Evolutionary conservation across 2,888 invertebrate species (phyloP), one percentile per base, ranked within the genome.

Genomic region (Nymphalis c-album): DNA sequence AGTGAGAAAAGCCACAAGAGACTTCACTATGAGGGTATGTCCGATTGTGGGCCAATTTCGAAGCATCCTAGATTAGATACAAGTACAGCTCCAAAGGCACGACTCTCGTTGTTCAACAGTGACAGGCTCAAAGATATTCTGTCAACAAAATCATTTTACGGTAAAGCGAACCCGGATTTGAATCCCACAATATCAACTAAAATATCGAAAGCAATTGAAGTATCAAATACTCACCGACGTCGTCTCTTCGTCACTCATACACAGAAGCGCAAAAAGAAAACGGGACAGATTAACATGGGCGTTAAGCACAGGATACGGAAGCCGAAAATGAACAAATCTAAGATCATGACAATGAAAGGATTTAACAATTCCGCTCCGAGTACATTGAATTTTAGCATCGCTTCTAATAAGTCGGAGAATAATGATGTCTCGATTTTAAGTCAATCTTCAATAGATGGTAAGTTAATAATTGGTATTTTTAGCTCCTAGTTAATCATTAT

Each of bases 231-330:
- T 0, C 80, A 85, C 7, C 77, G 78, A 6, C 77, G 82, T 2
- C 81, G 84, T 18, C 75, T 84, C 22, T 83, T 87, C 73, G 72
- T 80, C 60, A 79, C 86, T 1, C 77, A 86, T 61, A 78, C 88
- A 0, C 78, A 80, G 61, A 79, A 82, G 68, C 77, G 83, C 60
- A 80, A 87, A 69, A 86, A 88, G 35, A 86, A 84, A 61, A 91
- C 90, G 13, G 94, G 94, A 0, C 93, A 94, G 79, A 95, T 95
- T n/a, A 95, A 95, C 78, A 86, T 92, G 69, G 95, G 95, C 0
- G 95, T 95, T 0, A 84, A 88, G 67, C 95, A 95, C 77, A 94
- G 91, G 70, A 94, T 95, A 63, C 90, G 91, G 60, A 94, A 93
- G 78, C 95, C 94, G 0, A 95, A 94, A 82, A 79, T 87, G 0